Conservation (phyloP, 2,888 invertebrate species). For the Dermolepida albohirtum region DNA sequence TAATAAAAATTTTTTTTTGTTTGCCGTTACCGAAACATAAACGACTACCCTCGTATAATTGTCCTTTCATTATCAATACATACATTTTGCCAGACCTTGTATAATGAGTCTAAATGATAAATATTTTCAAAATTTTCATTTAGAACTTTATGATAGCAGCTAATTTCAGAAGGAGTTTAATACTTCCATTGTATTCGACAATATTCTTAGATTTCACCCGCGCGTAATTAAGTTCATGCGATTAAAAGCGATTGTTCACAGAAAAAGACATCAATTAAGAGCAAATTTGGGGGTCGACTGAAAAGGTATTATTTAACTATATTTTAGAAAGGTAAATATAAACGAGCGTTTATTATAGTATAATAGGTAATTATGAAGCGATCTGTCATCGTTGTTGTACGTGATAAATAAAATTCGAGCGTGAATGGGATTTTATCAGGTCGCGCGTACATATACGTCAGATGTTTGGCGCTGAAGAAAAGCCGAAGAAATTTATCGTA, state of each 20-base stretch:
- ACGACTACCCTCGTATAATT: too few relatives aligned
- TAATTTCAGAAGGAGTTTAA: not conserved
- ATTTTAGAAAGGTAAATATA: not conserved
- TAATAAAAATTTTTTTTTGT: too few relatives aligned
- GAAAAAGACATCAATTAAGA: constrained; percentile 35
- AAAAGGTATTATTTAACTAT: not conserved
- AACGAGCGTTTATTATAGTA: constrained; percentile 37
- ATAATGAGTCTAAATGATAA: too few relatives aligned
- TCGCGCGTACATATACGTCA: not conserved
- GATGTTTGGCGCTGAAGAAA: constrained; percentile 9
- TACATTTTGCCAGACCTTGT: too few relatives aligned
- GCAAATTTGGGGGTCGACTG: constrained; percentile 33
- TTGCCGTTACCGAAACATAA: too few relatives aligned
- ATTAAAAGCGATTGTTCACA: constrained; percentile 15
- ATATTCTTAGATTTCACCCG: not conserved
- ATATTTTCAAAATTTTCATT: too few relatives aligned
- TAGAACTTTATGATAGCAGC: too few relatives aligned
- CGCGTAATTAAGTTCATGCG: not conserved
- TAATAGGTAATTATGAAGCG: constrained; percentile 48
- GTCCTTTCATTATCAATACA: too few relatives aligned
- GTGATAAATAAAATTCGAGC: not conserved
- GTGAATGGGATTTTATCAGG: constrained; percentile 1
- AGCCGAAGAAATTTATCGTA: constrained; percentile 13
- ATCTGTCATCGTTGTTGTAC: constrained; percentile 43
- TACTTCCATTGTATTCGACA: not conserved